phyloP scores from a whole-genome alignment of 2,113 vertebrate species.

The Cyprinus carpio region DNA sequence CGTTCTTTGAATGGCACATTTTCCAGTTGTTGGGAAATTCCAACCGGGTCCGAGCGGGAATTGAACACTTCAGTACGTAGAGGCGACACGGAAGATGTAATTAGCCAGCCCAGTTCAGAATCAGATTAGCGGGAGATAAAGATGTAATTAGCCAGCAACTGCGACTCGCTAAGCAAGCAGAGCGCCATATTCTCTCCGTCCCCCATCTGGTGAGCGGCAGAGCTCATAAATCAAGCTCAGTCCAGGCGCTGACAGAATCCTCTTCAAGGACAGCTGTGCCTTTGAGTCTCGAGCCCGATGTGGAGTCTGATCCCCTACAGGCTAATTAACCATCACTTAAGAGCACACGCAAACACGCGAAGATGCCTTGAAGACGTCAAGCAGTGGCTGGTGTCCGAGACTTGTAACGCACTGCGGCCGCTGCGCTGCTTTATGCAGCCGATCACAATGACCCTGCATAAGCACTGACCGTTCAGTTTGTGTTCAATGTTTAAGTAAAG shows the following conservation, averaged over 20 bases:
- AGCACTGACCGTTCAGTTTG: conserved; percentile 51
- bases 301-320: conserved; percentile 54
- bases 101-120: conserved; percentile 56
- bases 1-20: no score
- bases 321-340: conserved; percentile 67
- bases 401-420: background rate
- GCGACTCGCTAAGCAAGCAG: conserved; percentile 69
- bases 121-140: conserved; percentile 71
- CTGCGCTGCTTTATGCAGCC: conserved; percentile 9
- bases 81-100: no score
- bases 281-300: conserved; percentile 51
- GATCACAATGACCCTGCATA: conserved; percentile 34
- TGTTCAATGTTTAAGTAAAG: no score
- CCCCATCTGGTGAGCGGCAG: conserved; percentile 67
- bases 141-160: conserved; percentile 73
- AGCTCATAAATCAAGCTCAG: conserved; percentile 77
- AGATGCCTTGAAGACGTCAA: conserved; percentile 43
- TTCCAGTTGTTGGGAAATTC: no score
- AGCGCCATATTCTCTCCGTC: conserved; percentile 63
- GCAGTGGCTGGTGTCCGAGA: background rate
- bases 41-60: no score
- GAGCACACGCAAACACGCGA: conserved; percentile 61
- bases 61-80: no score
- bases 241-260: conserved; percentile 71
- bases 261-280: conserved; percentile 73